Percentiles rank a stretch among this genome's conserved stretches.
Conservation (phyloP, 2,113 vertebrate species). For the Garra rufa region DNA sequence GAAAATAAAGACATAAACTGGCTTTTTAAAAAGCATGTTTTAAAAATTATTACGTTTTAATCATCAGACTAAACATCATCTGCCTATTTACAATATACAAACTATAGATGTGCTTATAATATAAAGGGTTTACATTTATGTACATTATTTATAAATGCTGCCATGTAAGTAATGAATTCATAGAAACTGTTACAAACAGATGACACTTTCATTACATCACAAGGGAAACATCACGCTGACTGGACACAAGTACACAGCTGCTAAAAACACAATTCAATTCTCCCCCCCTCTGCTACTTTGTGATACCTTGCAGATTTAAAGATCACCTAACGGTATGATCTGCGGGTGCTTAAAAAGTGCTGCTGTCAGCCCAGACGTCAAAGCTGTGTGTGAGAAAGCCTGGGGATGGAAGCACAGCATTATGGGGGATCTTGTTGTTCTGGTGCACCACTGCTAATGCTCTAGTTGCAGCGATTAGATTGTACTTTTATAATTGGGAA, state of each 20-base stretch:
- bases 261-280: slow-evolving; percentile 57
- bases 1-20: slow-evolving; percentile 75
- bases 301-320: slow-evolving; percentile 10
- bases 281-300: slow-evolving; percentile 40
- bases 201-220: slow-evolving; percentile 67
- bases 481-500: slow-evolving; percentile 7
- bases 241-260: slow-evolving; percentile 56
- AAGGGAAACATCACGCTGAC: slow-evolving; percentile 58
- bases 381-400: background rate
- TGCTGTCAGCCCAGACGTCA: background rate
- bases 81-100: slow-evolving; percentile 82
- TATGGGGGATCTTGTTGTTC: background rate
- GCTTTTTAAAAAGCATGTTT: slow-evolving; percentile 78
- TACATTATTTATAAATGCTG: slow-evolving; percentile 82
- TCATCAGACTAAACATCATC: slow-evolving; percentile 72
- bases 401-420: slow-evolving; percentile 1
- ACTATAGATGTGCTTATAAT: slow-evolving; percentile 80
- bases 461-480: slow-evolving; percentile 4
- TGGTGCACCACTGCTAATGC: background rate
- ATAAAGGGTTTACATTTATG: slow-evolving; percentile 82
- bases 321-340: slow-evolving; percentile 3
- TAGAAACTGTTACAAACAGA: slow-evolving; percentile 62
- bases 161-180: slow-evolving; percentile 71
- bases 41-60: slow-evolving; percentile 78
- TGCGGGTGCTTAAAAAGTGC: background rate